phyloP scores from a whole-genome alignment of 2,113 vertebrate species.

The Neolamprologus caudopunctatus region DNA sequence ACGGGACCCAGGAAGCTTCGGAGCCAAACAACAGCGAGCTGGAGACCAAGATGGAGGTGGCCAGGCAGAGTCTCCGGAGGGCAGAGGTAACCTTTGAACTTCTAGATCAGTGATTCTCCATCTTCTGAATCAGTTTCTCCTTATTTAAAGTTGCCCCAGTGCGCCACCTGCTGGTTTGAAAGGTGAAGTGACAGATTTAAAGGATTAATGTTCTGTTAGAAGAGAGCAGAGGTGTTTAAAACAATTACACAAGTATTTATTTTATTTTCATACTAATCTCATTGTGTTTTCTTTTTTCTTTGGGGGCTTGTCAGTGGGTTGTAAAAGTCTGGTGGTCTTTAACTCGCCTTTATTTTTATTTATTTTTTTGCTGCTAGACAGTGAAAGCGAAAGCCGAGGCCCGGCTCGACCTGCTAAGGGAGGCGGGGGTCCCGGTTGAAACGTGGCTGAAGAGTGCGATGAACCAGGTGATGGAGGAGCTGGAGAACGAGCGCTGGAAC shows the following conservation, averaged over 20 bases:
- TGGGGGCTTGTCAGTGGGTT: neutral
- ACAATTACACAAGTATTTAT: neutral
- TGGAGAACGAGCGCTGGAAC: slow-evolving; percentile 96
- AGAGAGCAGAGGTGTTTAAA: neutral
- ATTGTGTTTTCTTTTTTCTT: neutral
- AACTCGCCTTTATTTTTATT: fast-evolving
- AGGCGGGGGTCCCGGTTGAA: slow-evolving; percentile 90
- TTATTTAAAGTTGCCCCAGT: neutral
- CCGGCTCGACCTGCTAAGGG: slow-evolving; percentile 84
- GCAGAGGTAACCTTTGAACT: slow-evolving; percentile 76
- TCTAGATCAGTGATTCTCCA: neutral
- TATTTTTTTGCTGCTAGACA: slow-evolving; percentile 63
- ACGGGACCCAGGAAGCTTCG: slow-evolving; percentile 74
- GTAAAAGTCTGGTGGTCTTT: fast-evolving
- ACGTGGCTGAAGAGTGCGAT: slow-evolving; percentile 96
- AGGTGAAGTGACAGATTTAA: neutral
- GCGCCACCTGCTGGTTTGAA: slow-evolving; percentile 37
- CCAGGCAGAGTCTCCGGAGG: slow-evolving; percentile 85
- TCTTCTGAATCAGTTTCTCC: neutral
- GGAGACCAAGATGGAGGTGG: slow-evolving; percentile 87
- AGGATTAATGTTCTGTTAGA: neutral
- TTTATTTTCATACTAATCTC: neutral
- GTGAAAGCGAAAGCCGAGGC: slow-evolving; percentile 92
- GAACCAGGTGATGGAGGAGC: slow-evolving; percentile 97
- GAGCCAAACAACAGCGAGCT: slow-evolving; percentile 81